These are phyloP conservation scores for Allacma fusca DNA, from an alignment of 2,888 invertebrate genomes.

Conservation along the genomic window DNA sequence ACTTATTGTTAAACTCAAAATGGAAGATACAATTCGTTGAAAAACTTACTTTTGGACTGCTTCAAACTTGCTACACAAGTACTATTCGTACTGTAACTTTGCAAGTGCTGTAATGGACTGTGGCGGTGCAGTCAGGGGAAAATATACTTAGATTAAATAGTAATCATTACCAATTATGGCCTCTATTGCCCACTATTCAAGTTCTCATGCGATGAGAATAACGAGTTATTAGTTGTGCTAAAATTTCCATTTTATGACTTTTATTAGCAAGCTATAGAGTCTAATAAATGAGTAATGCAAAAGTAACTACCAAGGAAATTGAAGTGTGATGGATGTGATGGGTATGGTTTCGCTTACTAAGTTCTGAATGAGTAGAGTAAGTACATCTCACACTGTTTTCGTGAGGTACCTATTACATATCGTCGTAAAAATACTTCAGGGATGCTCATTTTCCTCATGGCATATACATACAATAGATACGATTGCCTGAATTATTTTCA, in stretches of 20 bases:
- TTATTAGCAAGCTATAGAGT: not conserved
- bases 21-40: too few relatives aligned
- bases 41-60: too few relatives aligned
- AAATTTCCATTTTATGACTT: not conserved
- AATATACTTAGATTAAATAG: too few relatives aligned
- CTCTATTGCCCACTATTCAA: not conserved
- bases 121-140: too few relatives aligned
- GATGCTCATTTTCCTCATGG: not conserved
- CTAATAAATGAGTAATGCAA: not conserved
- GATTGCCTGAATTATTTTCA: not conserved
- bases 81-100: too few relatives aligned
- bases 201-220: not conserved
- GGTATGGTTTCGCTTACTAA: not conserved
- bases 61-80: too few relatives aligned
- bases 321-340: constrained; percentile 3
- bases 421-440: not conserved
- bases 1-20: too few relatives aligned
- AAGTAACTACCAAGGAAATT: constrained; percentile 8
- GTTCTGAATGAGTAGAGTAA: not conserved
- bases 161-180: not conserved
- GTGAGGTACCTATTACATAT: not conserved
- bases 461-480: too few relatives aligned
- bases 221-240: not conserved
- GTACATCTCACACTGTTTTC: not conserved
- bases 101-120: too few relatives aligned